Base-by-base conservation (phyloP, 2,113 vertebrate genomes). In the Calcarius ornatus region DNA sequence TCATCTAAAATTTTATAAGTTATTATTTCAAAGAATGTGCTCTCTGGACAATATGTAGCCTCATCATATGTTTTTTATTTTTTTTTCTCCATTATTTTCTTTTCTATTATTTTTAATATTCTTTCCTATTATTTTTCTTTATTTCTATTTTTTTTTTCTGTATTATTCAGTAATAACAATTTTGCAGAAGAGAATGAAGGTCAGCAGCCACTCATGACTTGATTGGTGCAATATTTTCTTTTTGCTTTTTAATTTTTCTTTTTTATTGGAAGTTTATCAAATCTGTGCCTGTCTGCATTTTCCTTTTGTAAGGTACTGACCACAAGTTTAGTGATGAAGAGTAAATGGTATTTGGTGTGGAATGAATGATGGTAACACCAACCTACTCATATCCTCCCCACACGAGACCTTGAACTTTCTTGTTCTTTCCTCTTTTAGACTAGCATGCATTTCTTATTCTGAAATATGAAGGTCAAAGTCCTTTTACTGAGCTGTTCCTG, bases 361-460 rank as follows among this genome's bases (percentile, higher is more conserved):
- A 8, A 40, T 15, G 17, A 71, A 16, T 19, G 38, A 21, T 56
- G 19, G 14, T 21, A 85, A 56, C 15, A 57, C 1, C 0, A 5
- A 6, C 3, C 12, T 60, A 20, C 11, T 30, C 0, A 2, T 63
- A 5, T 77, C 12, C 3, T 37, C 10, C 9, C 33, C 1, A 0
- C 13, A 86, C 0, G 6, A 88, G 9, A 7, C n/a, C 25, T 65
- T 87, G 12, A 81, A 45, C 7, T 30, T 56, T 51, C 19, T 54
- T 60, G 2, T 42, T 92, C 11, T 69, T 75, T 86, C 37, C 70
- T 81, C 21, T 68, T 72, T 86, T 11, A 16, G 15, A 73, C 3
- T n/a, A 28, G 9, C 25, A 18, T 53, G 28, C 11, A 40, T 84
- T 57, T 37, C 11, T 13, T 81, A 37, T 5, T n/a, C 19, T 18